These are phyloP conservation scores for Scylla paramamosain DNA, from an alignment of 1,140 invertebrate species.

Conservation along the genomic window DNA sequence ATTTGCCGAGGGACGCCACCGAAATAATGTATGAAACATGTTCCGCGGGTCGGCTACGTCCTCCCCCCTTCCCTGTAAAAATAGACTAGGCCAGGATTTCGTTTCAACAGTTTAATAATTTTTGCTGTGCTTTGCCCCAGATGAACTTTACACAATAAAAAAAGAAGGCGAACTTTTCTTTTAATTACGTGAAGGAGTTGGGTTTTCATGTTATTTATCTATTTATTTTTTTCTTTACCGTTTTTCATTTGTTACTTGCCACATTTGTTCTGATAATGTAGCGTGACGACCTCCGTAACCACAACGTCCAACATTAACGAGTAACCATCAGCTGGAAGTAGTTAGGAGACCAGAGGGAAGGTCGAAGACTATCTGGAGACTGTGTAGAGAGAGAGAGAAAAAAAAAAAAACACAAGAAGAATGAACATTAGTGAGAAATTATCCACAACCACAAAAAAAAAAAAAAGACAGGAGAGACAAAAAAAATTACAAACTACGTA, in stretches of 20 bases:
- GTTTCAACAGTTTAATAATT: neutral
- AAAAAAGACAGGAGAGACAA: neutral
- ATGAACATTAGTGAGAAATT: too few species aligned
- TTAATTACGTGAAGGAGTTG: neutral
- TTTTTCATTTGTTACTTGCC: neutral
- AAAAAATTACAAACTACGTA: neutral
- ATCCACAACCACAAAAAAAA: neutral
- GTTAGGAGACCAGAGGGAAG: too few species aligned
- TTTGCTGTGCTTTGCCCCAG: neutral
- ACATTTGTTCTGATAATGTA: too few species aligned
- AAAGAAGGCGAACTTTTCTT: neutral
- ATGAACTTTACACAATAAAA: neutral
- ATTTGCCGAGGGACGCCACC: slow-evolving; percentile 1
- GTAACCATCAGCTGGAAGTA: too few species aligned
- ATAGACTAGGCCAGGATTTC: neutral
- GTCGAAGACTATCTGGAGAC: too few species aligned
- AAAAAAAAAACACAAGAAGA: too few species aligned
- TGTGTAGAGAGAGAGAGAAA: too few species aligned
- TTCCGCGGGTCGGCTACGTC: neutral
- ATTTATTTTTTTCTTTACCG: neutral
- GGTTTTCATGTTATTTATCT: neutral
- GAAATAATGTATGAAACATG: slow-evolving; percentile 16
- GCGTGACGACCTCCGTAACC: too few species aligned
- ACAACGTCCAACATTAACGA: too few species aligned
- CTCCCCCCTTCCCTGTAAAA: neutral